These are phyloP conservation scores for Pseudococcus viburni DNA, from an alignment of 2,888 invertebrate species.

Conservation along the genomic window DNA sequence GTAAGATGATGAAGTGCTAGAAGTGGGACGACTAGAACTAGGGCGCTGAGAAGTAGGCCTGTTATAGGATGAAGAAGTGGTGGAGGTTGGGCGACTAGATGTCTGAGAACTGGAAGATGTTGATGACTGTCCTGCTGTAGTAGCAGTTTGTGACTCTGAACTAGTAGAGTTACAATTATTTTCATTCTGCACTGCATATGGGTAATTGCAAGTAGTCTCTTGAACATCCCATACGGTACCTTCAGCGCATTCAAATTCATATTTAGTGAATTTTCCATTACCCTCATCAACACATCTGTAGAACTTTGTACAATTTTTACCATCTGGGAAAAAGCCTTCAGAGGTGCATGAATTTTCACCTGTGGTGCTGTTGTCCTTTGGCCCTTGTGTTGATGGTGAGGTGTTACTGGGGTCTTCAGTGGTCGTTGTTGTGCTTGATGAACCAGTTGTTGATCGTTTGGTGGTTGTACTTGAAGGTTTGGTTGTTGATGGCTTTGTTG, in stretches of 20 bases:
- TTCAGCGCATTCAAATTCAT: conserved; percentile 81
- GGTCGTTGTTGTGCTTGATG: not conserved
- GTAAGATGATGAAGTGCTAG: conserved; percentile 57
- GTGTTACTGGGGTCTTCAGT: conserved; percentile 54
- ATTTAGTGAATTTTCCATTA: conserved; percentile 75
- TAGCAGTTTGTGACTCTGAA: conserved; percentile 67
- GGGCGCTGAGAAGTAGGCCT: conserved; percentile 67
- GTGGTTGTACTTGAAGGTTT: not conserved
- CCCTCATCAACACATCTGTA: conserved; percentile 70
- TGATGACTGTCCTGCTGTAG: conserved; percentile 67
- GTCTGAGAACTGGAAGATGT: conserved; percentile 67
- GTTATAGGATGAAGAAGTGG: conserved; percentile 67
- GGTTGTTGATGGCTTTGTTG: not conserved
- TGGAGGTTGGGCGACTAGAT: conserved; percentile 64
- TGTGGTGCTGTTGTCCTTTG: conserved; percentile 37
- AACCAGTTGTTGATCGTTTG: not conserved
- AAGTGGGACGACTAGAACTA: conserved; percentile 66
- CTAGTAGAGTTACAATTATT: conserved; percentile 69
- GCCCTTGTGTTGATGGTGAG: conserved; percentile 14
- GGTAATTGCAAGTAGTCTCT: conserved; percentile 81
- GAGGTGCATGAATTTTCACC: conserved; percentile 68
- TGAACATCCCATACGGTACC: conserved; percentile 85
- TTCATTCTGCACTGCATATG: conserved; percentile 72
- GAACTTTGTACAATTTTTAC: conserved; percentile 70
- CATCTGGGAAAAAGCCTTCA: conserved; percentile 70